Percentiles rank a stretch among this genome's conserved stretches.
Evolutionary conservation across 1,140 invertebrate genomes (phyloP).

Genomic region (Chrysopa pallens): DNA sequence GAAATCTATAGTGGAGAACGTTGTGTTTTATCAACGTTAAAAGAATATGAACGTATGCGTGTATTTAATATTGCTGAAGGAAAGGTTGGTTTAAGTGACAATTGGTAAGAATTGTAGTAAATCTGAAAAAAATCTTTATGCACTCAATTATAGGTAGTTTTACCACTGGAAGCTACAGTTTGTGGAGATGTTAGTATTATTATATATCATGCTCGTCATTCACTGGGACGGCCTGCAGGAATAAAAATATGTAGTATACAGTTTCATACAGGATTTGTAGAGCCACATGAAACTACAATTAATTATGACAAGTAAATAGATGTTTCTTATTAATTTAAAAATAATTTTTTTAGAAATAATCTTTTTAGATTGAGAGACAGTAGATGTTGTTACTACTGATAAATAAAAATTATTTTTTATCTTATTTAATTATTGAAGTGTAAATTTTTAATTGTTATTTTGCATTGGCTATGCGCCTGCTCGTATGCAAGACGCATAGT

Average conservation of each 20-base stretch:
- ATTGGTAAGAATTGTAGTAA: constrained; percentile 9
- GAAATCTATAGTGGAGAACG: constrained; percentile 83
- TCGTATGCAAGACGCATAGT: too few species aligned
- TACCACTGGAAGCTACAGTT: constrained; percentile 37
- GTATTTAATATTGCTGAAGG: constrained; percentile 58
- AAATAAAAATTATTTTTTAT: too few species aligned
- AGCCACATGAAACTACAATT: constrained; percentile 49
- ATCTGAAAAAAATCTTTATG: not conserved
- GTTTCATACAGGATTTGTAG: constrained; percentile 76
- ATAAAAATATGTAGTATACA: constrained; percentile 78
- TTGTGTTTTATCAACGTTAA: constrained; percentile 59
- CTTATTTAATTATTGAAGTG: too few species aligned
- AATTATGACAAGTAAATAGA: constrained; percentile 46
- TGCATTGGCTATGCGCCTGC: too few species aligned
- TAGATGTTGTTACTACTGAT: too few species aligned
- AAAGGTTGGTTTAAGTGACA: constrained; percentile 33
- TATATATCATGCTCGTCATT: constrained; percentile 72
- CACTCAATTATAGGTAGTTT: constrained; percentile 13
- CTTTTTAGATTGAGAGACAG: too few species aligned
- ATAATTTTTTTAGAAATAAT: too few species aligned
- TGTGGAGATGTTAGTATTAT: constrained; percentile 70
- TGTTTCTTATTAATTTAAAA: not conserved
- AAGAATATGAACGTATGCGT: constrained; percentile 80
- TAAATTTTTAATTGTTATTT: too few species aligned
- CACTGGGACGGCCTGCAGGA: constrained; percentile 63